phyloP scores from a whole-genome alignment of 2,888 invertebrate genomes.

The Papilio elwesi region DNA sequence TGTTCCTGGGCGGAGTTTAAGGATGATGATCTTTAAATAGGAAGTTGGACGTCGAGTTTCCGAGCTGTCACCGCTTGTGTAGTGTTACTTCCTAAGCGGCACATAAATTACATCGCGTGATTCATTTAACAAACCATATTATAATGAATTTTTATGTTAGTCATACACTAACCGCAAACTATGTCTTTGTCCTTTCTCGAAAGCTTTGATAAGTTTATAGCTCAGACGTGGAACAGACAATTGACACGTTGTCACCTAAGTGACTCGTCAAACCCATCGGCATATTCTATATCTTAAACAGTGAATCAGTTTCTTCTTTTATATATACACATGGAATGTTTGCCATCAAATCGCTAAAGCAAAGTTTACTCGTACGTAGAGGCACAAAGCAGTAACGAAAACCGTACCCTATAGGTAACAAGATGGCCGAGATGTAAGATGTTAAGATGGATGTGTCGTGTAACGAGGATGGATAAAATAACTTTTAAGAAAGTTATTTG shows the following conservation, averaged over 20 bases:
- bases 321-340: no score
- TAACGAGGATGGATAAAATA: no score
- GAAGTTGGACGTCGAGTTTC: neutral
- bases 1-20: neutral
- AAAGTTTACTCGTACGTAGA: no score
- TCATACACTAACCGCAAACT: slow-evolving; percentile 63
- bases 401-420: no score
- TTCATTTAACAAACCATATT: slow-evolving; percentile 58
- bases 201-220: slow-evolving; percentile 63
- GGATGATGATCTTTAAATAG: neutral
- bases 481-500: no score
- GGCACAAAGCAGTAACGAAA: no score
- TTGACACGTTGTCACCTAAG: slow-evolving; percentile 54
- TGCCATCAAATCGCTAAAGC: no score
- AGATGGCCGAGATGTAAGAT: no score
- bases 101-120: slow-evolving; percentile 50
- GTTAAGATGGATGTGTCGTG: no score
- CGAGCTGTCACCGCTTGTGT: neutral
- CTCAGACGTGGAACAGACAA: slow-evolving; percentile 64
- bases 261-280: slow-evolving; percentile 38
- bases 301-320: no score
- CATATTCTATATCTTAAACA: no score
- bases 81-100: slow-evolving; percentile 22
- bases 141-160: slow-evolving; percentile 60
- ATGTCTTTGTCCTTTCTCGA: slow-evolving; percentile 72